Percentiles rank a stretch among this genome's conserved stretches.
Evolutionary conservation across 2,888 invertebrate genomes (phyloP).

Genomic region (Capitulum mitella): DNA sequence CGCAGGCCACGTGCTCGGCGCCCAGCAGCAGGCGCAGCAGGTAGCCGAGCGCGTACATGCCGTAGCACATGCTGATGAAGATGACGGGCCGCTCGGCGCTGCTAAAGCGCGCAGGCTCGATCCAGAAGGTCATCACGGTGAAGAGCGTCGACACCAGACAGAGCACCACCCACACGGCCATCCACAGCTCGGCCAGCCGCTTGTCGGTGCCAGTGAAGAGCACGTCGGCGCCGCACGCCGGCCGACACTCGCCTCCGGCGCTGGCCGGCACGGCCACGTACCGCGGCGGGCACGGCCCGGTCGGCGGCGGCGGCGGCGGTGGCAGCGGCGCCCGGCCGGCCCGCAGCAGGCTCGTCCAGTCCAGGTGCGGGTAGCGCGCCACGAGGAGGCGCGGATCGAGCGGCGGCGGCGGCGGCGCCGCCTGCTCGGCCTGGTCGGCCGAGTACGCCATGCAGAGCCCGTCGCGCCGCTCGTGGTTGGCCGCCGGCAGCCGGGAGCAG

Average conservation of each 20-base stretch:
- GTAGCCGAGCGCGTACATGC: constrained; percentile 88
- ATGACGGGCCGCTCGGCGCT: constrained; percentile 98
- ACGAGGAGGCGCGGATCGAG: constrained; percentile 1
- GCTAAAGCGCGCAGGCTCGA: constrained; percentile 89
- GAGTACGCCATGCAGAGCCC: not conserved
- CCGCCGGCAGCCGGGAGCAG: constrained; percentile 50
- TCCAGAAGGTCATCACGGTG: constrained; percentile 83
- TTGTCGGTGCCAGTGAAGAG: constrained; percentile 78
- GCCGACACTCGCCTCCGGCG: constrained; percentile 59
- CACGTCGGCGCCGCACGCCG: constrained; percentile 79
- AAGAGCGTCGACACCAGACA: constrained; percentile 87
- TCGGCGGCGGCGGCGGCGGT: not conserved
- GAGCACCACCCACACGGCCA: constrained; percentile 84
- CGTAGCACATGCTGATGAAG: constrained; percentile 90
- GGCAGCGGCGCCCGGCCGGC: not conserved
- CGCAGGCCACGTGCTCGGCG: constrained; percentile 60
- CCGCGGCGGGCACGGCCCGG: not conserved
- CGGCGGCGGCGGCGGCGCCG: not conserved
- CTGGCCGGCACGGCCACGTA: constrained; percentile 26
- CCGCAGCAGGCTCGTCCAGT: constrained; percentile 4
- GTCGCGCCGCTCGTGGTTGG: not conserved
- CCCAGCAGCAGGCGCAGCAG: constrained; percentile 52
- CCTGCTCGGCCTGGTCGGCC: not conserved
- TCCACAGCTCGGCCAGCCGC: constrained; percentile 79
- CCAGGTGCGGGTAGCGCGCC: not conserved